Evolutionary conservation across 2,888 invertebrate species (phyloP).

Genomic region (Lagria hirta): DNA sequence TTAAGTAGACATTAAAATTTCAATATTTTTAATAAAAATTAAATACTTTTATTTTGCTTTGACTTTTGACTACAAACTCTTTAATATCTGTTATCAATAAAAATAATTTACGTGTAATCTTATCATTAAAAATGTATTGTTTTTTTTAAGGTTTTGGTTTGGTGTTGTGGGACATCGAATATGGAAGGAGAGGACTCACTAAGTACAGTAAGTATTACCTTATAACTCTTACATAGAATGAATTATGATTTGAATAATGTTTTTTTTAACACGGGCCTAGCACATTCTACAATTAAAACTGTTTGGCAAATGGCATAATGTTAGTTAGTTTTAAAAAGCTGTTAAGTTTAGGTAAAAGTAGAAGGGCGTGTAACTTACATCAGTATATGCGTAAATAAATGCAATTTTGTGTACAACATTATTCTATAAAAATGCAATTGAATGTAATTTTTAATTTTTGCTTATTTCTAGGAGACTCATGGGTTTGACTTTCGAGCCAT

Average conservation of each 20-base stretch:
- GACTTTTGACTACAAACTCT: constrained; percentile 9
- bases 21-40: constrained; percentile 16
- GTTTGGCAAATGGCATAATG: constrained; percentile 10
- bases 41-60: constrained; percentile 15
- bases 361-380: constrained; percentile 10
- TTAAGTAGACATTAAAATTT: constrained; percentile 17
- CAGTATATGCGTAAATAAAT: constrained; percentile 18
- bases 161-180: constrained; percentile 6
- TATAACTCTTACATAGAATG: constrained; percentile 7
- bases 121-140: constrained; percentile 1
- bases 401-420: constrained; percentile 14
- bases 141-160: background rate
- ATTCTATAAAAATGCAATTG: constrained; percentile 10
- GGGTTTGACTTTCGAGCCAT: constrained; percentile 14
- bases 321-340: constrained; percentile 9
- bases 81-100: constrained; percentile 6
- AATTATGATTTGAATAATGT: no score
- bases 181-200: constrained; percentile 11
- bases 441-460: constrained; percentile 16
- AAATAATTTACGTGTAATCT: constrained; percentile 1
- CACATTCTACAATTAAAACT: constrained; percentile 8
- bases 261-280: constrained; percentile 13
- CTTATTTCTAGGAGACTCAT: constrained; percentile 13
- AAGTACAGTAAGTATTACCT: constrained; percentile 14
- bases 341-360: constrained; percentile 16